phyloP scores from a whole-genome alignment of 2,113 vertebrate genomes.

The Prionailurus bengalensis region DNA sequence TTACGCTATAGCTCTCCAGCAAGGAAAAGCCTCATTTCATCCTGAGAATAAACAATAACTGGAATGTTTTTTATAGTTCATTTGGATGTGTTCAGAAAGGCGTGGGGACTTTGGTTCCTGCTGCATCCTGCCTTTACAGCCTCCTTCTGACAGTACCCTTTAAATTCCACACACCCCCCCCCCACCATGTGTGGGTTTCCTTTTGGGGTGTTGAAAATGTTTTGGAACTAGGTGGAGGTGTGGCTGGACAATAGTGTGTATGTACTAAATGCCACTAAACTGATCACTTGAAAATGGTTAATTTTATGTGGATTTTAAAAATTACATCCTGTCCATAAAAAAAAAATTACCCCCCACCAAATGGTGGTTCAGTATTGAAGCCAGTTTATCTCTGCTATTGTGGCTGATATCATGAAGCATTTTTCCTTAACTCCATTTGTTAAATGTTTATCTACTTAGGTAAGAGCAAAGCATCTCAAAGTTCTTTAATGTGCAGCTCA shows the following conservation, averaged over 20 bases:
- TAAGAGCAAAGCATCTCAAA: slow-evolving; percentile 52
- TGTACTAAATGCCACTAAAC: slow-evolving; percentile 62
- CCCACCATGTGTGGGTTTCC: neutral
- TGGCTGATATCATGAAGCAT: slow-evolving; percentile 22
- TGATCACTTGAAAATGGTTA: slow-evolving; percentile 63
- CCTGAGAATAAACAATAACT: slow-evolving; percentile 35
- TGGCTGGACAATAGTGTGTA: slow-evolving; percentile 27
- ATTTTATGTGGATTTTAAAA: slow-evolving; percentile 58
- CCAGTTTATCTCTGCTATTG: slow-evolving; percentile 38
- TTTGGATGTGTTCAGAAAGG: slow-evolving; percentile 12
- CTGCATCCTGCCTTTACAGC: neutral
- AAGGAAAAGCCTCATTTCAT: slow-evolving; percentile 8
- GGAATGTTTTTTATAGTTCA: neutral
- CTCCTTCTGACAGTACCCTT: neutral
- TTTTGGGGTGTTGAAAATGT: slow-evolving; percentile 25
- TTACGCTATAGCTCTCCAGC: neutral
- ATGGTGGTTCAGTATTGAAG: slow-evolving; percentile 52
- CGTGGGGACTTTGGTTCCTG: neutral
- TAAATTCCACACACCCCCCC: neutral
- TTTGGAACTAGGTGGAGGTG: slow-evolving; percentile 42
- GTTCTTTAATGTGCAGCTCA: slow-evolving; percentile 9
- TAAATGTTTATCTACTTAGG: slow-evolving; percentile 38
- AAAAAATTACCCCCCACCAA: slow-evolving; percentile 44
- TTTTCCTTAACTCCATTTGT: slow-evolving; percentile 45
- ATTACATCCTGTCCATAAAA: slow-evolving; percentile 39